Percentiles rank a stretch among this genome's conserved stretches.
Conservation (phyloP, 53 echinoderm and acorn worm genomes). For the Astropecten irregularis region DNA sequence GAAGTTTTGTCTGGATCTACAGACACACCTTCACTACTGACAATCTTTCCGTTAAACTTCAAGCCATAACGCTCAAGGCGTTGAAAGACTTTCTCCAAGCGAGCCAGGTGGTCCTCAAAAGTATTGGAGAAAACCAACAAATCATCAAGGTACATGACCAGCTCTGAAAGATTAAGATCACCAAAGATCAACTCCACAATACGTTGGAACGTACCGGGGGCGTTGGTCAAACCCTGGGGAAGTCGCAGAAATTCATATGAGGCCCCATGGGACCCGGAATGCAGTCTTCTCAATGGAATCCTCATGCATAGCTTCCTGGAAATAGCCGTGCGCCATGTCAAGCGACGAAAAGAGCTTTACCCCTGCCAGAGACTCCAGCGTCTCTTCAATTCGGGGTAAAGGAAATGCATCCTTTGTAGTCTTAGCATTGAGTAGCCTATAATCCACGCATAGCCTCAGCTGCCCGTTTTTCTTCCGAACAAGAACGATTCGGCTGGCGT, state of each 20-base stretch:
- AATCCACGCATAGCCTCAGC: background rate
- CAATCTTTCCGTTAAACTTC: background rate
- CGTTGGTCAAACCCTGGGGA: background rate
- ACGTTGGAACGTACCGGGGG: background rate
- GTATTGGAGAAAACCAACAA: background rate
- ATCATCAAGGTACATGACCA: background rate
- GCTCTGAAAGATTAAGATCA: background rate
- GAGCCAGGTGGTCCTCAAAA: slow-evolving; percentile 6
- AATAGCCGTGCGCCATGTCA: slow-evolving; percentile 13
- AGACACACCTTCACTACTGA: background rate
- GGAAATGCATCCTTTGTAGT: background rate
- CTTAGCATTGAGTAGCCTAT: background rate
- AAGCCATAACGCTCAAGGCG: background rate
- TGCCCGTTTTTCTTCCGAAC: slow-evolving; percentile 52
- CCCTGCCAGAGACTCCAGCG: background rate
- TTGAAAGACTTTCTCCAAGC: background rate
- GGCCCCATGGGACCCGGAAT: background rate
- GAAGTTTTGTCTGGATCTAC: background rate
- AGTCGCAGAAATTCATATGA: background rate
- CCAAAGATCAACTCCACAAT: slow-evolving; percentile 2
- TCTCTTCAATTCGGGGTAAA: background rate
- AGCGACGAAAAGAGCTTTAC: slow-evolving; percentile 11
- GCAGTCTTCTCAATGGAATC: slow-evolving; percentile 1
- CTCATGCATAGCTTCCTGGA: slow-evolving; percentile 40
- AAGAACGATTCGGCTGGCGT: slow-evolving; percentile 66